Percentiles rank a stretch among this genome's conserved stretches.
These are phyloP conservation scores for Ommatoiulus sabulosus DNA, from an alignment of 2,888 invertebrate genomes.

Conservation along the genomic window DNA sequence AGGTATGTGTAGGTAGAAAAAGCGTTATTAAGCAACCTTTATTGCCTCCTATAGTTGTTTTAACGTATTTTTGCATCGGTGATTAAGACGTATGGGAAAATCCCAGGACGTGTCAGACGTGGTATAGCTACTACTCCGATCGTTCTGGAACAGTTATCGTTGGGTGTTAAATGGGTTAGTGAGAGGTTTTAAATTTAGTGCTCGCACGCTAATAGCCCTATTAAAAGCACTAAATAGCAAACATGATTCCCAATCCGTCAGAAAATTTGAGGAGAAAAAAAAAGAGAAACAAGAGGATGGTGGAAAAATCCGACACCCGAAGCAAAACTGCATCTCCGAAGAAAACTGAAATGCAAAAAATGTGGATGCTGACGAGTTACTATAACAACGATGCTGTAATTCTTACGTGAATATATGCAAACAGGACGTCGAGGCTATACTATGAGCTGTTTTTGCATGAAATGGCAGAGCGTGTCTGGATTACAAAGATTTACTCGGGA, in stretches of 20 bases:
- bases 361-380: background rate
- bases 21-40: background rate
- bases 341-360: background rate
- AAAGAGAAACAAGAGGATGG: background rate
- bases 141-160: background rate
- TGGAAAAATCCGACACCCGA: background rate
- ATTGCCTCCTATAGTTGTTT: background rate
- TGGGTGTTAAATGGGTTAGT: conserved; percentile 13
- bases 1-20: background rate
- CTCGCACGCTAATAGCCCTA: background rate
- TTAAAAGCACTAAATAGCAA: background rate
- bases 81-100: background rate
- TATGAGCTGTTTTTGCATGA: background rate
- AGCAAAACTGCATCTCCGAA: background rate
- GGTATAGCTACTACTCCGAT: background rate
- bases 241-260: background rate
- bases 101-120: conserved; percentile 17
- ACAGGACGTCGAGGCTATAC: background rate
- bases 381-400: conserved; percentile 6
- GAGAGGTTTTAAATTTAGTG: background rate
- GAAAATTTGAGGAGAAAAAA: background rate
- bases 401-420: background rate
- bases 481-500: background rate
- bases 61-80: background rate
- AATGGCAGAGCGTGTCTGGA: background rate